phyloP scores from a whole-genome alignment of 2,888 invertebrate species.

The Osmoderma eremita region DNA sequence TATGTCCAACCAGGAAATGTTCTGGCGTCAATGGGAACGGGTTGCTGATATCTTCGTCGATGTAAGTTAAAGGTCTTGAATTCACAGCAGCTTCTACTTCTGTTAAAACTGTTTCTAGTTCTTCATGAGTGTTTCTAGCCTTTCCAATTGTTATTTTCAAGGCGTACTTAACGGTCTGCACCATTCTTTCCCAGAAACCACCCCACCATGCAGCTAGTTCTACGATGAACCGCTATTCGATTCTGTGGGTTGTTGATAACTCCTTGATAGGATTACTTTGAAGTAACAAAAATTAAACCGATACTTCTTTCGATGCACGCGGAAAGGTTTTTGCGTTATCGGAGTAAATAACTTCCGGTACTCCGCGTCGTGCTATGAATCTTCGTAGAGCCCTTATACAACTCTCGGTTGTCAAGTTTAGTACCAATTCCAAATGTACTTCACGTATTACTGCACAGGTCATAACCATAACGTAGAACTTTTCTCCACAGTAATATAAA shows the following conservation, averaged over 20 bases:
- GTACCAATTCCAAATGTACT: slow-evolving; percentile 9
- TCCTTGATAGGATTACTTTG: neutral
- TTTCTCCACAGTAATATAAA: neutral
- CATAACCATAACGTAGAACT: neutral
- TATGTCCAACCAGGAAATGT: neutral
- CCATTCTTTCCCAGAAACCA: slow-evolving; percentile 15
- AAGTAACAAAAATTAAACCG: neutral
- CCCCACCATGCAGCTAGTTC: slow-evolving; percentile 9
- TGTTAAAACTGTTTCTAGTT: neutral
- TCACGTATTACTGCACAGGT: neutral
- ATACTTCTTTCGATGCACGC: neutral
- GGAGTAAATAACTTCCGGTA: neutral
- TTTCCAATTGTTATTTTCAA: neutral
- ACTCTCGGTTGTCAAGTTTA: neutral
- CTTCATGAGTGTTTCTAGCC: neutral
- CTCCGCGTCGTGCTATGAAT: neutral
- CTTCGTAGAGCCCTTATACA: slow-evolving; percentile 1
- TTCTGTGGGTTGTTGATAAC: neutral
- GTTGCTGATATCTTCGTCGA: neutral
- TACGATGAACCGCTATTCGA: neutral
- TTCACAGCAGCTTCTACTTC: slow-evolving; percentile 6
- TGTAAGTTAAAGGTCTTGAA: slow-evolving; percentile 6
- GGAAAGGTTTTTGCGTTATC: slow-evolving; percentile 16
- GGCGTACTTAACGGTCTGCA: neutral
- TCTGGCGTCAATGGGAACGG: neutral